Evolutionary conservation across 2,888 invertebrate genomes (phyloP).

Genomic region (Euphydryas editha): DNA sequence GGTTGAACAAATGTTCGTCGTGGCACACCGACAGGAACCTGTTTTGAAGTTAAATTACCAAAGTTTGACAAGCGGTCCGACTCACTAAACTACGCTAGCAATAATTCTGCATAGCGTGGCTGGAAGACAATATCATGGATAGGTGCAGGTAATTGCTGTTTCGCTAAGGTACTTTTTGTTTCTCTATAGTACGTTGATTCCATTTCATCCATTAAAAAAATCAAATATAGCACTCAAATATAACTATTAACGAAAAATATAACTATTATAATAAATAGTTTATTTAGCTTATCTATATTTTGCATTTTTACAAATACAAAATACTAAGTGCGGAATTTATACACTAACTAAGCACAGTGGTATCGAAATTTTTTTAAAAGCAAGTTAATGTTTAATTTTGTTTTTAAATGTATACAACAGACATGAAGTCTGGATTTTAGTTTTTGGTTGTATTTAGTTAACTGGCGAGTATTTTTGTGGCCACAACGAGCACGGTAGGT

Average conservation of each 20-base stretch:
- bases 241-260: not conserved
- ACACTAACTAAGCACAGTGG: too few species aligned
- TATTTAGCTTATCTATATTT: not conserved
- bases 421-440: slow-evolving; percentile 30
- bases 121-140: slow-evolving; percentile 64
- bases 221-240: not conserved
- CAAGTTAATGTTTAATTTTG: slow-evolving; percentile 6
- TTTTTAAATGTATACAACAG: slow-evolving; percentile 26
- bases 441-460: slow-evolving; percentile 24
- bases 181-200: slow-evolving; percentile 1
- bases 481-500: slow-evolving; percentile 46
- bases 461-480: slow-evolving; percentile 33
- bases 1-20: slow-evolving; percentile 66
- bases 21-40: slow-evolving; percentile 69
- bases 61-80: slow-evolving; percentile 80
- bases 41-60: slow-evolving; percentile 83
- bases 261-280: not conserved
- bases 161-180: slow-evolving; percentile 35
- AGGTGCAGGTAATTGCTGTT: slow-evolving; percentile 51
- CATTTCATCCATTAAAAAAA: not conserved
- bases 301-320: not conserved
- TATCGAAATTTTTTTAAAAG: slow-evolving; percentile 18
- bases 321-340: not conserved
- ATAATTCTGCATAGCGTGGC: slow-evolving; percentile 72
- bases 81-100: slow-evolving; percentile 73